These are phyloP conservation scores for Colossoma macropomum DNA, from an alignment of 2,113 vertebrate species.

Conservation along the genomic window DNA sequence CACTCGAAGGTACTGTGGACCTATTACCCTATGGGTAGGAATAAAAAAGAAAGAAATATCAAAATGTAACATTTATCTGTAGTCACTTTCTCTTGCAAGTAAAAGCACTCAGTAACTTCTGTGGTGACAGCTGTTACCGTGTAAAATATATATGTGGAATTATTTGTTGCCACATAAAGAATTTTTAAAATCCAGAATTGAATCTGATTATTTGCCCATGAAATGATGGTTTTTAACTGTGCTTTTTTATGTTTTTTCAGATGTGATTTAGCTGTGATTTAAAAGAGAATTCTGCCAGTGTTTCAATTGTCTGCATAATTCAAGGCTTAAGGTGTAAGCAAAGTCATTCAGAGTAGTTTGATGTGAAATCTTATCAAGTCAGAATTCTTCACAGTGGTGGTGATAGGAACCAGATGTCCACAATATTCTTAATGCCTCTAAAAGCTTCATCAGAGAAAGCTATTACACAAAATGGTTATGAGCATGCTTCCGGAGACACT, in stretches of 20 bases:
- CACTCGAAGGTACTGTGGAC: conserved; percentile 95
- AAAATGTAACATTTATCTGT: conserved; percentile 90
- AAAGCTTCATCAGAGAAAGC: too few species aligned
- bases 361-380: too few species aligned
- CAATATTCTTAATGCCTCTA: too few species aligned
- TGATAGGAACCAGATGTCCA: too few species aligned
- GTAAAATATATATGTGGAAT: conserved; percentile 83
- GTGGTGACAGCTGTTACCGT: conserved; percentile 84
- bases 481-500: too few species aligned
- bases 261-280: conserved; percentile 1
- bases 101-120: conserved; percentile 91
- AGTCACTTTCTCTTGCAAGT: conserved; percentile 95
- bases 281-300: too few species aligned
- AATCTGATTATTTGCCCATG: conserved; percentile 56
- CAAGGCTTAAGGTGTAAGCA: too few species aligned
- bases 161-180: conserved; percentile 87
- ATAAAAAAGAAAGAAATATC: conserved; percentile 88
- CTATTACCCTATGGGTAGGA: conserved; percentile 99
- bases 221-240: background rate
- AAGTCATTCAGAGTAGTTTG: too few species aligned
- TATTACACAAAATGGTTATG: too few species aligned
- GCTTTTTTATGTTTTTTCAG: background rate
- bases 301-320: too few species aligned
- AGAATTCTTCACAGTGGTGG: too few species aligned
- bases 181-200: conserved; percentile 83